A percentile compares a stretch with the other conserved stretches of the same genome.
Conservation (phyloP, 2,888 invertebrate genomes). For the Scrobipalpa atriplicella region DNA sequence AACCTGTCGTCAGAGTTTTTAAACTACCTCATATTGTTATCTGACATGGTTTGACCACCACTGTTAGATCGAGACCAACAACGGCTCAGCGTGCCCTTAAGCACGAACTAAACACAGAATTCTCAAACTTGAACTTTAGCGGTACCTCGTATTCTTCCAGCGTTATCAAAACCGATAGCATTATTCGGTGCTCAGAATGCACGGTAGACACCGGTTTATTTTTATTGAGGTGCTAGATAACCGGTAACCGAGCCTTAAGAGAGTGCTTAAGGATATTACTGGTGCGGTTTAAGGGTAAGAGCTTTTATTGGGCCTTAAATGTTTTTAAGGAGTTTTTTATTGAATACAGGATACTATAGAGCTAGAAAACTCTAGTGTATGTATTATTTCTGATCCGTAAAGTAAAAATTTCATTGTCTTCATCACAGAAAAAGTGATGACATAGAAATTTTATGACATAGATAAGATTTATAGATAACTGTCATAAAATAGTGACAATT, state of each 20-base stretch:
- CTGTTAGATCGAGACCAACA: too few species aligned
- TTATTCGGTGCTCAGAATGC: not conserved
- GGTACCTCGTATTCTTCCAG: not conserved
- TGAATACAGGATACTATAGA: not conserved
- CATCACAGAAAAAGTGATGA: too few species aligned
- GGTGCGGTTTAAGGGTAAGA: conserved; percentile 15
- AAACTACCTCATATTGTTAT: too few species aligned
- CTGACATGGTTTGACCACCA: too few species aligned
- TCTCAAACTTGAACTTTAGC: not conserved
- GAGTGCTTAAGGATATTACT: not conserved
- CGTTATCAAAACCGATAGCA: not conserved
- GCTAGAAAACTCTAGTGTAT: not conserved
- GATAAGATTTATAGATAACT: too few species aligned
- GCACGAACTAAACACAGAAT: too few species aligned
- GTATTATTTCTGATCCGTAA: too few species aligned
- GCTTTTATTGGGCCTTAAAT: not conserved
- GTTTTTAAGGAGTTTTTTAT: not conserved
- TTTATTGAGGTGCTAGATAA: conserved; percentile 20
- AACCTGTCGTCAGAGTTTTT: too few species aligned
- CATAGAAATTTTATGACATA: too few species aligned
- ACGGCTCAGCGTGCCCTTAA: too few species aligned
- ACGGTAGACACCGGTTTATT: conserved; percentile 7
- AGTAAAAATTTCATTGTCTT: too few species aligned
- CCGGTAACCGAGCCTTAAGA: conserved; percentile 16
- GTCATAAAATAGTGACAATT: too few species aligned